Percentiles rank a stretch among this genome's conserved stretches.
Evolutionary conservation across 1,140 invertebrate genomes (phyloP).

Genomic region (Trachymyrmex septentrionalis): DNA sequence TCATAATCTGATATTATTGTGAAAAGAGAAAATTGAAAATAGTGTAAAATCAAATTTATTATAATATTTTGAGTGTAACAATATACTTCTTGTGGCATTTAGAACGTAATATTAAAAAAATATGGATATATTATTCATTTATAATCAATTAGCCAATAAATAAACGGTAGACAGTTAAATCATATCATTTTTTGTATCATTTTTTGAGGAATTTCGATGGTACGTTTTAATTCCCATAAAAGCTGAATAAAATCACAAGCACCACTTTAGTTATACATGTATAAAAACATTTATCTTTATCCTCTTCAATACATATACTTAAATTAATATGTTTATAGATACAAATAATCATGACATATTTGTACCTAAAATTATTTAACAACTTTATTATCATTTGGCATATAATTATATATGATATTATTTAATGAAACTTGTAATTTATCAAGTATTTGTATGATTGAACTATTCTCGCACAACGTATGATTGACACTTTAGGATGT

Average conservation of each 20-base stretch:
- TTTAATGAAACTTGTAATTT: neutral
- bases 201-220: slow-evolving; percentile 41
- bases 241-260: slow-evolving; percentile 50
- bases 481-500: neutral
- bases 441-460: neutral
- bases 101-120: neutral
- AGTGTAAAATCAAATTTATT: neutral
- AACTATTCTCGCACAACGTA: neutral
- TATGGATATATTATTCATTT: slow-evolving; percentile 13
- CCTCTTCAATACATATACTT: slow-evolving; percentile 24
- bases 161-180: slow-evolving; percentile 25
- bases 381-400: slow-evolving; percentile 17
- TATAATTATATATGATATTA: neutral
- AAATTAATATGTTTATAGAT: slow-evolving; percentile 36
- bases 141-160: slow-evolving; percentile 36
- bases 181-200: slow-evolving; percentile 46
- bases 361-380: slow-evolving; percentile 25
- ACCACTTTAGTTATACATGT: slow-evolving; percentile 35
- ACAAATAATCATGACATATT: slow-evolving; percentile 23
- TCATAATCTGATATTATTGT: neutral
- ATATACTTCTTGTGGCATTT: slow-evolving; percentile 1
- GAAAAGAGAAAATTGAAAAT: neutral
- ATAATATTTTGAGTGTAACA: neutral
- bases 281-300: slow-evolving; percentile 53
- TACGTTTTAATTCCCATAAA: slow-evolving; percentile 53